phyloP scores from a whole-genome alignment of 37 sponge, comb jelly and placozoan genomes.

The Chondrilla cf. caribensis region DNA sequence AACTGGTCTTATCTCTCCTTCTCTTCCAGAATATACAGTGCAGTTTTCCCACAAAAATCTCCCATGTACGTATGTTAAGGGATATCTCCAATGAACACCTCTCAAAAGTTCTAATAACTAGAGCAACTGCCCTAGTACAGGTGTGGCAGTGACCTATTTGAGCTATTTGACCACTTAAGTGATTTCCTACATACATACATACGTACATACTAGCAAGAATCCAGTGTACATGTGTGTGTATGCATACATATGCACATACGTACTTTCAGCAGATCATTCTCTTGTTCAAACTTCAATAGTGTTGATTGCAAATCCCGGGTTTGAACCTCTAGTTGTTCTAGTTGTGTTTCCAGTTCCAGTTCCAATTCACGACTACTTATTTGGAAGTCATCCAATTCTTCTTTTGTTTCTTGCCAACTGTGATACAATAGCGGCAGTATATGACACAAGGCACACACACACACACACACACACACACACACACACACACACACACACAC shows the following conservation, averaged over 20 bases:
- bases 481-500: neutral
- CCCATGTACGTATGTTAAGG: no score
- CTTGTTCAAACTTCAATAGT: slow-evolving; percentile 71
- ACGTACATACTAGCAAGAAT: neutral
- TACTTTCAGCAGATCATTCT: slow-evolving; percentile 83
- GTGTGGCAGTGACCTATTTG: no score
- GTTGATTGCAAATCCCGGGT: slow-evolving; percentile 65
- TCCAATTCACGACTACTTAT: slow-evolving; percentile 91
- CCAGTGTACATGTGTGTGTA: neutral
- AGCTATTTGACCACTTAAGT: neutral
- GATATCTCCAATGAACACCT: no score
- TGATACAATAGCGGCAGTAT: no score
- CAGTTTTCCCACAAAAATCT: no score
- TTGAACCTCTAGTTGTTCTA: slow-evolving; percentile 81
- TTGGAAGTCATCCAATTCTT: slow-evolving; percentile 89
- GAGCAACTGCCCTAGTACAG: no score
- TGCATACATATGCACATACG: neutral
- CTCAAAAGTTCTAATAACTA: no score
- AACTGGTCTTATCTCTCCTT: no score
- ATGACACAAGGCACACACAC: neutral
- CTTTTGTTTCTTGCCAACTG: slow-evolving; percentile 73
- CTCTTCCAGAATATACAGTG: no score
- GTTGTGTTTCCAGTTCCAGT: slow-evolving; percentile 87
- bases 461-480: neutral
- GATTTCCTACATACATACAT: neutral